phyloP scores from a whole-genome alignment of 2,888 invertebrate genomes.

The Eucera pruinosa region DNA sequence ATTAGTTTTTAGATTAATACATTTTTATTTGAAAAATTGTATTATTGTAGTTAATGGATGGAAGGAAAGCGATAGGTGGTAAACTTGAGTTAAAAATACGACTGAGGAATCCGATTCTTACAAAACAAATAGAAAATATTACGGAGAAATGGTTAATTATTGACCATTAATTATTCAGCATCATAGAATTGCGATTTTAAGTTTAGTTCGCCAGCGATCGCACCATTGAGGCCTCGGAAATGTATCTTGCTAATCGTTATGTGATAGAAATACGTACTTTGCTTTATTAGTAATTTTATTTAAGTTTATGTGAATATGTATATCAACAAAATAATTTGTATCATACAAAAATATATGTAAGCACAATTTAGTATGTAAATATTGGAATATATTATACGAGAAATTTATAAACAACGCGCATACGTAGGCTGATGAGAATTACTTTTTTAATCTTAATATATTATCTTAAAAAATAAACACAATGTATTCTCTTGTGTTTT shows the following conservation, averaged over 20 bases:
- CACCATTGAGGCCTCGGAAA: constrained; percentile 40
- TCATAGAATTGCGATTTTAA: background rate
- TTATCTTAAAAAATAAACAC: background rate
- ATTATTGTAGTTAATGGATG: constrained; percentile 92
- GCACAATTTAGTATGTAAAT: constrained; percentile 38
- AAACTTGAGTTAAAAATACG: constrained; percentile 95
- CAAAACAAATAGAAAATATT: constrained; percentile 95
- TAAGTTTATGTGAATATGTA: constrained; percentile 23
- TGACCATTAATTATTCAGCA: constrained; percentile 86
- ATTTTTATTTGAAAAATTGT: no score
- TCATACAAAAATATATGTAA: constrained; percentile 26
- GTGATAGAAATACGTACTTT: constrained; percentile 23
- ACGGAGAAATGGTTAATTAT: constrained; percentile 97
- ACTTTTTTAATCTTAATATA: constrained; percentile 10
- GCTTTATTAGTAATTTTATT: constrained; percentile 6
- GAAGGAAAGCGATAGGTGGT: constrained; percentile 94
- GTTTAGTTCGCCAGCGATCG: constrained; percentile 15
- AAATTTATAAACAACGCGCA: constrained; percentile 11
- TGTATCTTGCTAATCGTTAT: constrained; percentile 23
- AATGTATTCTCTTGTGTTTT: background rate
- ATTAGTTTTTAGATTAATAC: background rate
- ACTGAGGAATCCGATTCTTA: constrained; percentile 93
- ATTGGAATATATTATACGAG: constrained; percentile 10
- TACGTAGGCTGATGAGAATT: background rate
- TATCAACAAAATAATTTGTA: constrained; percentile 24